Conservation (phyloP, 2,113 vertebrate species). For the Nestor notabilis region DNA sequence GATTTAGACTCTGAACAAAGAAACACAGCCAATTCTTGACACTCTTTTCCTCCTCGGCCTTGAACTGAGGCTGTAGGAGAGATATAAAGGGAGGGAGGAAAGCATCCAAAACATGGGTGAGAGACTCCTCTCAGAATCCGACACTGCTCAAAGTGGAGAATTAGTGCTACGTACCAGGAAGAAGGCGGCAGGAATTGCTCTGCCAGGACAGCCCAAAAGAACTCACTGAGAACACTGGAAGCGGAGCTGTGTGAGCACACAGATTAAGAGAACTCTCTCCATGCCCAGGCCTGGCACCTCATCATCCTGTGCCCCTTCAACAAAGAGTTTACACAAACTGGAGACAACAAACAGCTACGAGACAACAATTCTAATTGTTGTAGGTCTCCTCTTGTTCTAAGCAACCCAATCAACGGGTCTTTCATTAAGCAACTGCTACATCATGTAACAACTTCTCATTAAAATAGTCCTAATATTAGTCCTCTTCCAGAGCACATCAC, state of each 20-base stretch:
- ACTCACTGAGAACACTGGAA: neutral
- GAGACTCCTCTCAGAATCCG: neutral
- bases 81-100: neutral
- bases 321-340: neutral
- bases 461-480: neutral
- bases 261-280: neutral
- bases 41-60: neutral
- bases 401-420: neutral
- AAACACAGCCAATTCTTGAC: neutral
- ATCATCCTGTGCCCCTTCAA: neutral
- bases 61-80: neutral
- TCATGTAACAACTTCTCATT: neutral
- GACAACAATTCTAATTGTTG: neutral
- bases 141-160: neutral
- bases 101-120: neutral
- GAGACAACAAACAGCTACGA: neutral
- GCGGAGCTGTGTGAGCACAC: fast-evolving
- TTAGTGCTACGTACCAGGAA: neutral
- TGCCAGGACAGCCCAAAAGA: neutral
- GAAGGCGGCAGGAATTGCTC: neutral
- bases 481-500: neutral
- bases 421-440: neutral
- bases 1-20: neutral
- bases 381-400: neutral
- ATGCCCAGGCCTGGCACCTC: neutral